Evolutionary conservation across 1,140 invertebrate genomes (phyloP).

Genomic region (Philopotamus ludificatus): DNA sequence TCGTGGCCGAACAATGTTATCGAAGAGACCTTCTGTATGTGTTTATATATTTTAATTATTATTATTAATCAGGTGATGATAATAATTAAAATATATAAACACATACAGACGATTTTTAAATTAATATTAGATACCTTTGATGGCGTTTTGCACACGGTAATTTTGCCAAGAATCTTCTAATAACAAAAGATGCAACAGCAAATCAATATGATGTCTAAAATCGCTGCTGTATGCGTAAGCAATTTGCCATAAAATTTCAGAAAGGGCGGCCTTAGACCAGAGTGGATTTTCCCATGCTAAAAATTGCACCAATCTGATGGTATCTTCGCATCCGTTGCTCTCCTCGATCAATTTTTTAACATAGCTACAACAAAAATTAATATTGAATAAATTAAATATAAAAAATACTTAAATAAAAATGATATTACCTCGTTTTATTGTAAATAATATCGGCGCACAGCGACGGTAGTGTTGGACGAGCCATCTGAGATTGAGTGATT

Average conservation of each 20-base stretch:
- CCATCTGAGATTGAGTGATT: constrained; percentile 70
- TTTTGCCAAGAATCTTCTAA: constrained; percentile 96
- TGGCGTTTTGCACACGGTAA: constrained; percentile 87
- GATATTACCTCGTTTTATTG: constrained; percentile 65
- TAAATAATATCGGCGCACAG: constrained; percentile 81
- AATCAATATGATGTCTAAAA: constrained; percentile 86
- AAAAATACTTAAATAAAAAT: constrained; percentile 1
- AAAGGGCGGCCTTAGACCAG: constrained; percentile 84
- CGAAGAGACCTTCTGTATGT: constrained; percentile 91
- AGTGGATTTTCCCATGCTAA: constrained; percentile 96
- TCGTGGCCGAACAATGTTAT: constrained; percentile 88
- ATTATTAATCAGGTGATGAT: no score
- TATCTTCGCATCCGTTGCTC: constrained; percentile 87
- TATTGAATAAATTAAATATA: constrained; percentile 12
- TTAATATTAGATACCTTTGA: constrained; percentile 78
- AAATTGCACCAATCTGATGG: constrained; percentile 84
- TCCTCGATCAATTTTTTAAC: constrained; percentile 96
- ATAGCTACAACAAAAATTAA: constrained; percentile 62
- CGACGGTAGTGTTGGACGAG: constrained; percentile 72
- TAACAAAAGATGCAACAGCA: constrained; percentile 81
- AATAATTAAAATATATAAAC: no score
- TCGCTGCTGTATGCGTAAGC: constrained; percentile 95
- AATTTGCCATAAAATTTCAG: constrained; percentile 91
- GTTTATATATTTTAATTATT: no score
- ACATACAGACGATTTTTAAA: no score